These are phyloP conservation scores for Cheumatopsyche charites DNA, from an alignment of 1,140 invertebrate species.

Conservation along the genomic window DNA sequence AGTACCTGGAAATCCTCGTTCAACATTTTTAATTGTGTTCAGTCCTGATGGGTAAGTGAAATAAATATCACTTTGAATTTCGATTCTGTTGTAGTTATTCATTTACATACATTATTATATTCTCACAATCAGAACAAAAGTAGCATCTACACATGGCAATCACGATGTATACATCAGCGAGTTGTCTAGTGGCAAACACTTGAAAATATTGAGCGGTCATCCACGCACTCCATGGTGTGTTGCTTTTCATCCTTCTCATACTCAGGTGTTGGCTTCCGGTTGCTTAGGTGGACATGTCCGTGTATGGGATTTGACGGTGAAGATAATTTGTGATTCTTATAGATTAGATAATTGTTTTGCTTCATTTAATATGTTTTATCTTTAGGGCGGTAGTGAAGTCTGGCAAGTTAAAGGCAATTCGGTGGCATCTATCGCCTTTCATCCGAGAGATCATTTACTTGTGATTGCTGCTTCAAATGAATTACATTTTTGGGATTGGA, in stretches of 20 bases:
- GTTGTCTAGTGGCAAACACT: conserved; percentile 77
- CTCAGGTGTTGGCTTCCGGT: conserved; percentile 84
- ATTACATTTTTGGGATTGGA: conserved; percentile 92
- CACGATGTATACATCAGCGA: conserved; percentile 91
- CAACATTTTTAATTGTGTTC: conserved; percentile 85
- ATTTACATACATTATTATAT: too few species aligned
- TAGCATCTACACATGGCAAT: conserved; percentile 91
- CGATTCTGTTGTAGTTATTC: too few species aligned
- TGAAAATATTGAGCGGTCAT: conserved; percentile 80
- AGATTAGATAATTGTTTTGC: conserved; percentile 18
- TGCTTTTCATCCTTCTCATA: conserved; percentile 85
- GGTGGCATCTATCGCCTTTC: conserved; percentile 85
- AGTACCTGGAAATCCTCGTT: conserved; percentile 74
- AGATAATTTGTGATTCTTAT: conserved; percentile 52
- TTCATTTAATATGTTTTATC: conserved; percentile 1
- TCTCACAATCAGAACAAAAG: conserved; percentile 67
- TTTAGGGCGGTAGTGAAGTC: conserved; percentile 82
- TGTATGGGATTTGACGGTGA: conserved; percentile 89
- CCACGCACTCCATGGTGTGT: conserved; percentile 92
- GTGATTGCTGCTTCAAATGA: conserved; percentile 87
- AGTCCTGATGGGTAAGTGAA: conserved; percentile 79
- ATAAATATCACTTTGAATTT: too few species aligned
- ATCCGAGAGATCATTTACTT: conserved; percentile 80
- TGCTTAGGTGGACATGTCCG: conserved; percentile 89
- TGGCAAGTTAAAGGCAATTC: conserved; percentile 75